A percentile compares a stretch with the other conserved stretches of the same genome.
Conservation (phyloP, 2,113 vertebrate species). For the Cynocephalus volans region DNA sequence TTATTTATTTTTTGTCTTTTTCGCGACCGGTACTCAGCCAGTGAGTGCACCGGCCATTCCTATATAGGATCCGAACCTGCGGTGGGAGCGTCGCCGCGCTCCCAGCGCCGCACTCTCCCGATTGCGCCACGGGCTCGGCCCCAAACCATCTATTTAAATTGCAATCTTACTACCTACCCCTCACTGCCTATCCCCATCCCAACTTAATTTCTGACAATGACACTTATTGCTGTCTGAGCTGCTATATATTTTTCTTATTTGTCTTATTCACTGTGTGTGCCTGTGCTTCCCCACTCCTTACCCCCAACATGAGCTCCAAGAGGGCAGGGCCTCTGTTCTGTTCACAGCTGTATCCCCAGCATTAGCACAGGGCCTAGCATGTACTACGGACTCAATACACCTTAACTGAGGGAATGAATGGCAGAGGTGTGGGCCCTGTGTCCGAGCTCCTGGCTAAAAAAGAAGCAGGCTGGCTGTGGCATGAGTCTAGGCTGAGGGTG, state of each 20-base stretch:
- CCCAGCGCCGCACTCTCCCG: too few relatives aligned
- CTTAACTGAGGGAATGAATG: neutral
- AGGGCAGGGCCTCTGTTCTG: neutral
- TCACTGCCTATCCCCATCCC: neutral
- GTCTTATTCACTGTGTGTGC: neutral
- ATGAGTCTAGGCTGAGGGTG: neutral
- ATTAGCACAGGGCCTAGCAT: neutral
- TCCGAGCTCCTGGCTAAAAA: neutral
- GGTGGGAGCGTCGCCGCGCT: too few relatives aligned
- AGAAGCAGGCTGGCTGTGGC: neutral
- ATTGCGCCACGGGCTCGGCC: too few relatives aligned
- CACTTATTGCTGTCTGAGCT: neutral
- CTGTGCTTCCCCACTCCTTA: neutral
- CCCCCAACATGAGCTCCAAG: neutral
- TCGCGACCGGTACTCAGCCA: too few relatives aligned
- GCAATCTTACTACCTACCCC: neutral
- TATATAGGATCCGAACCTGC: too few relatives aligned
- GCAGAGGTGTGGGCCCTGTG: neutral
- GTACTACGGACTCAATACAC: fast-evolving
- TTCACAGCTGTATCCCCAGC: neutral
- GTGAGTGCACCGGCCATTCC: too few relatives aligned
- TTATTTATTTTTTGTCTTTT: too few relatives aligned
- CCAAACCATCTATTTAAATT: too few relatives aligned
- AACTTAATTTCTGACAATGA: neutral
- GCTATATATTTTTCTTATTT: neutral